Evolutionary conservation across 2,888 invertebrate genomes (phyloP).

Genomic region (Lithophane ornitopus): DNA sequence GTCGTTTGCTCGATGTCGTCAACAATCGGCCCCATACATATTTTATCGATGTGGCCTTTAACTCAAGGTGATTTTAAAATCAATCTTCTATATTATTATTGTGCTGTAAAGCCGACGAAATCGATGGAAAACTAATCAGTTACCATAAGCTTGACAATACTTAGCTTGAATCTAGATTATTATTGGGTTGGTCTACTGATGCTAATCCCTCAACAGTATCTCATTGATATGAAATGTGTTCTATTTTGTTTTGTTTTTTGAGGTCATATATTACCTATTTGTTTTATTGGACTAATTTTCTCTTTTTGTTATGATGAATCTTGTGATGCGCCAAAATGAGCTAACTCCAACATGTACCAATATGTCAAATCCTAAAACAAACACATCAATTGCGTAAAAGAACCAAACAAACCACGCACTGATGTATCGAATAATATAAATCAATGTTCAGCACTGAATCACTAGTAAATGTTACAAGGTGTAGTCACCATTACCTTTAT

Average conservation of each 20-base stretch:
- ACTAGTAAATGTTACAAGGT: constrained; percentile 77
- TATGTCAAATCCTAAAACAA: constrained; percentile 2
- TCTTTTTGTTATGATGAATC: not conserved
- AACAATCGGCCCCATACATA: constrained; percentile 62
- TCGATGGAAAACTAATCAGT: constrained; percentile 18
- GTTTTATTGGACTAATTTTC: not conserved
- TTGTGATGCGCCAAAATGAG: not conserved
- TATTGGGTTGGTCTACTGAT: not conserved
- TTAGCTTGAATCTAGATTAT: constrained; percentile 2
- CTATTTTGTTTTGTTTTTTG: not conserved
- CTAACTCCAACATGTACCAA: no score
- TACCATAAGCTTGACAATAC: not conserved
- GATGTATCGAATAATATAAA: constrained; percentile 76
- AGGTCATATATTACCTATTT: not conserved
- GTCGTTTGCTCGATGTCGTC: constrained; percentile 62
- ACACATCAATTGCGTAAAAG: constrained; percentile 20
- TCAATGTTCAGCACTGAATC: constrained; percentile 74
- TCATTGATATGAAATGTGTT: not conserved
- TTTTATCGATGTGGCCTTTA: constrained; percentile 73
- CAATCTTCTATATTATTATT: constrained; percentile 60
- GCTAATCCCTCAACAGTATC: not conserved
- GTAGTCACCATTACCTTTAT: constrained; percentile 59
- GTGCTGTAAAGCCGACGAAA: constrained; percentile 31
- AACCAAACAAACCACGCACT: constrained; percentile 21
- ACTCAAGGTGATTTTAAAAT: constrained; percentile 67